A percentile compares a stretch with the other conserved stretches of the same genome.
Conservation (phyloP, 2,797 vertebrate species). For the Lepilemur ruficaudatus region DNA sequence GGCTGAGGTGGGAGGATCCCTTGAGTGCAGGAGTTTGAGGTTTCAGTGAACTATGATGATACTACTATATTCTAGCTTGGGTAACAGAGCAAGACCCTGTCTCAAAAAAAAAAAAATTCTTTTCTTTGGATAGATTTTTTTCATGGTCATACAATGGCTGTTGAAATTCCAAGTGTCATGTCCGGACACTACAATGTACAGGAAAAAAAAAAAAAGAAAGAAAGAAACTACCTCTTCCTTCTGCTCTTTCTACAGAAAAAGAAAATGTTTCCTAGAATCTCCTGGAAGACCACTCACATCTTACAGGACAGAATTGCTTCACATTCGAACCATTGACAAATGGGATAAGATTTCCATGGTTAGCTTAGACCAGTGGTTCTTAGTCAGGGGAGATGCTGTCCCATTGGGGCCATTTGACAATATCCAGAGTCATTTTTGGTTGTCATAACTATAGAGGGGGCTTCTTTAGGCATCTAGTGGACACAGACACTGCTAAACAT, state of each 20-base stretch:
- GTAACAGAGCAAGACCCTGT: background rate
- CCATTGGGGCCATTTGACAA: background rate
- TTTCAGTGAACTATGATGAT: background rate
- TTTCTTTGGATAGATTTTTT: background rate
- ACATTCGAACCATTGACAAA: background rate
- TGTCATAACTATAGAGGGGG: background rate
- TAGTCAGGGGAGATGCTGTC: background rate
- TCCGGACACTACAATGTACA: background rate
- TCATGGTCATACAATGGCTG: background rate
- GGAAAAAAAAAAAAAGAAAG: background rate
- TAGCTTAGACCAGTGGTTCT: background rate
- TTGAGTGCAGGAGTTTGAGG: background rate
- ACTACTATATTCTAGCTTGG: background rate
- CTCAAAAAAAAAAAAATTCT: background rate
- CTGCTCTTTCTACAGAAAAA: constrained; percentile 6
- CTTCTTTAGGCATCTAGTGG: background rate
- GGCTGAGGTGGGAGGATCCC: background rate
- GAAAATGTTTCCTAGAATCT: background rate
- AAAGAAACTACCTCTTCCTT: background rate
- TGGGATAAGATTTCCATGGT: background rate
- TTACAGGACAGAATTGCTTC: background rate
- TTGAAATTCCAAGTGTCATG: background rate
- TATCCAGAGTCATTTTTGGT: background rate
- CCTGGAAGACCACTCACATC: background rate
- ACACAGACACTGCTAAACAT: background rate